phyloP scores from a whole-genome alignment of 2,113 vertebrate species.

The Cheilinus undulatus region DNA sequence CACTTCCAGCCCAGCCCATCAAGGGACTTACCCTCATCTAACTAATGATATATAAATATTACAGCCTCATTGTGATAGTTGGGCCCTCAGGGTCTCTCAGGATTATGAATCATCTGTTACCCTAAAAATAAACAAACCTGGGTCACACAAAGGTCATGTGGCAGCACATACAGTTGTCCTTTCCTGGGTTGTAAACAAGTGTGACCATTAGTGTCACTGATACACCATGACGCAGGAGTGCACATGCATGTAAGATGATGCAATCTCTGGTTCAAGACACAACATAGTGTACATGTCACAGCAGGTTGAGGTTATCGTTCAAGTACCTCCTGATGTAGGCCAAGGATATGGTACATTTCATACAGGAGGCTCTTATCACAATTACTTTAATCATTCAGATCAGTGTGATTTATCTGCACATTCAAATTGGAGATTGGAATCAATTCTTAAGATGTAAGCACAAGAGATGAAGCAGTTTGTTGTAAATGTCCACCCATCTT shows the following conservation, averaged over 20 bases:
- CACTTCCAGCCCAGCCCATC: constrained; percentile 66
- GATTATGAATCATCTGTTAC: constrained; percentile 26
- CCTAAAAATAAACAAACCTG: constrained; percentile 40
- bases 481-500: too few relatives aligned
- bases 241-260: constrained; percentile 6
- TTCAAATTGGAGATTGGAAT: background rate
- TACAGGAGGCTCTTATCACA: constrained; percentile 3
- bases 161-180: constrained; percentile 21
- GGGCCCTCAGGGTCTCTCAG: constrained; percentile 34
- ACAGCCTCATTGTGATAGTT: constrained; percentile 23
- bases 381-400: background rate
- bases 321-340: constrained; percentile 4
- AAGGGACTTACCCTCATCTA: constrained; percentile 69
- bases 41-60: constrained; percentile 70
- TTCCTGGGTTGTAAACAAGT: constrained; percentile 21
- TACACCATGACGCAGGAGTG: constrained; percentile 17
- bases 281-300: background rate
- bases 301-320: constrained; percentile 22
- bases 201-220: background rate
- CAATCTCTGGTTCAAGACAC: constrained; percentile 24
- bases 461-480: too few relatives aligned
- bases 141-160: constrained; percentile 42
- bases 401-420: background rate
- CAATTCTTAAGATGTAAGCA: background rate
- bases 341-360: background rate